Percentiles rank a stretch among this genome's conserved stretches.
Evolutionary conservation across 2,797 vertebrate genomes (phyloP).

Genomic region (Tamandua tetradactyla): DNA sequence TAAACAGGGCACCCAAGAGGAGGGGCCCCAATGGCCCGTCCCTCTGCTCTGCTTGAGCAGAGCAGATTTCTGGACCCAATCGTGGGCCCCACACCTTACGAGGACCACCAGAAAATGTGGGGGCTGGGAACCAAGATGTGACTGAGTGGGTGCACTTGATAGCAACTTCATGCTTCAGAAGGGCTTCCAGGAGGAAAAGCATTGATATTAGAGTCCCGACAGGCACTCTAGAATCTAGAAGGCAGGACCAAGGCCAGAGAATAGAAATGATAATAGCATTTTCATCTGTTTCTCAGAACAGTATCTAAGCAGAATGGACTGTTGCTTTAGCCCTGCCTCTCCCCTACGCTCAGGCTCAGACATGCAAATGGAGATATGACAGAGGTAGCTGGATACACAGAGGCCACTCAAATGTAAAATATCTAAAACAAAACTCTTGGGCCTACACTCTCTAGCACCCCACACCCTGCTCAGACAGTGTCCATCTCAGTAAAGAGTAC

Average conservation of each 20-base stretch:
- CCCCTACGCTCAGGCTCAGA: background rate
- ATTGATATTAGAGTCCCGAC: background rate
- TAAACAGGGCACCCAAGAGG: background rate
- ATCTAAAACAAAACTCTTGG: background rate
- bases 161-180: background rate
- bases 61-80: too few relatives aligned
- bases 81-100: background rate
- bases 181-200: background rate
- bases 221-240: background rate
- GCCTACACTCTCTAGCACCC: background rate
- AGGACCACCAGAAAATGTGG: background rate
- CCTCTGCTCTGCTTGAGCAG: background rate
- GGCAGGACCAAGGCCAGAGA: background rate
- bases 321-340: background rate
- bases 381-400: background rate
- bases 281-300: background rate
- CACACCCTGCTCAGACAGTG: fast-evolving
- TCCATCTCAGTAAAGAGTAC: background rate
- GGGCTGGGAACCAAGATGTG: too few relatives aligned
- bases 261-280: too few relatives aligned
- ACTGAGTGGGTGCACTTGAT: too few relatives aligned
- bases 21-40: background rate
- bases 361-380: background rate
- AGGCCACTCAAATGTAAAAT: background rate
- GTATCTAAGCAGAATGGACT: background rate